Evolutionary conservation across 2,113 vertebrate species (phyloP).

Genomic region (Chlorodrepanis virens): DNA sequence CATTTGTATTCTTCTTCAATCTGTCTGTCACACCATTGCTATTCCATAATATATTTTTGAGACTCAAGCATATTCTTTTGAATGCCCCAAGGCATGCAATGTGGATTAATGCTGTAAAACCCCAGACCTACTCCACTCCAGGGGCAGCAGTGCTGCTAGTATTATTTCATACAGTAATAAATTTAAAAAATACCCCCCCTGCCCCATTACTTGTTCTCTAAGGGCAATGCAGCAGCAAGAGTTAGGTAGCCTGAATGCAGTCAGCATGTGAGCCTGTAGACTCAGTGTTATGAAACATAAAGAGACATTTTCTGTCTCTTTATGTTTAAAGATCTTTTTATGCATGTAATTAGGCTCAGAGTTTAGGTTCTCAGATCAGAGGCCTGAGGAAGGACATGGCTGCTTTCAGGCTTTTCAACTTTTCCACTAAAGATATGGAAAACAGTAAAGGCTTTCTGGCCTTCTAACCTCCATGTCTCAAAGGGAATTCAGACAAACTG

Average conservation of each 20-base stretch:
- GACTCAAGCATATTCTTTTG: not conserved
- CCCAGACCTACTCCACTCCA: rapidly evolving
- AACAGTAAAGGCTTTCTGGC: not conserved
- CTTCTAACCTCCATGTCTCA: not conserved
- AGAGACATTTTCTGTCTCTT: not conserved
- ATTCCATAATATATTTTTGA: not conserved
- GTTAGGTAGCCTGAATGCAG: not conserved
- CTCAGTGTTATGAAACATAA: not conserved
- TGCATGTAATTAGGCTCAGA: not conserved
- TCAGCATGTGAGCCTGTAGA: not conserved
- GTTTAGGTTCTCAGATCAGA: not conserved
- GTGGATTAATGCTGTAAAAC: not conserved
- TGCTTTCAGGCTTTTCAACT: not conserved
- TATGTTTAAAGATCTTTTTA: not conserved
- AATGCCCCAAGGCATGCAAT: not conserved
- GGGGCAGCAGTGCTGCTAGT: not conserved
- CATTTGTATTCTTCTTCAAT: not conserved
- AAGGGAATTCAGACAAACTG: not conserved
- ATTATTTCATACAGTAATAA: not conserved
- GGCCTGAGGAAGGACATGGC: not conserved
- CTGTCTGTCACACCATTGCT: not conserved
- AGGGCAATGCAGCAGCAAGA: not conserved
- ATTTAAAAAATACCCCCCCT: not conserved
- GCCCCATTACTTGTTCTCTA: not conserved
- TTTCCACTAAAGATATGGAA: not conserved